A percentile compares a stretch with the other conserved stretches of the same genome.
Conservation (phyloP, 2,113 vertebrate genomes). For the Oryzias celebensis region DNA sequence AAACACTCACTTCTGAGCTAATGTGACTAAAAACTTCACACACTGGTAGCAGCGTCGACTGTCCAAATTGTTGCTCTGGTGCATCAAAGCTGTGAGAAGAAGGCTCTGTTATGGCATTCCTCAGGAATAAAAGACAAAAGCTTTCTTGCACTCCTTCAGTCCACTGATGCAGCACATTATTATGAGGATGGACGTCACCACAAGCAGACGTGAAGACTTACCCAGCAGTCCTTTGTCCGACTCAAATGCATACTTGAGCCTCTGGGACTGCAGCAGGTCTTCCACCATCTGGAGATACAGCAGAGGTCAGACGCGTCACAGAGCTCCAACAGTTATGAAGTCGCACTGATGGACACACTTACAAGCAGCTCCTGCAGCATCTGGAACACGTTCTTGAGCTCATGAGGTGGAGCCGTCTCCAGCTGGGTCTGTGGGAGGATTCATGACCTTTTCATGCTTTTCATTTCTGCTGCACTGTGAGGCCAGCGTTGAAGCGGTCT, state of each 20-base stretch:
- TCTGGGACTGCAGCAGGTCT: conserved; percentile 90
- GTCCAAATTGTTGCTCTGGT: conserved; percentile 97
- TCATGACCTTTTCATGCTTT: neutral
- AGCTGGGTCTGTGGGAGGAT: conserved; percentile 83
- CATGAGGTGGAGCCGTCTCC: conserved; percentile 94
- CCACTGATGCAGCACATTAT: neutral
- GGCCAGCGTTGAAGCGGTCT: neutral
- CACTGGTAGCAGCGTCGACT: conserved; percentile 99
- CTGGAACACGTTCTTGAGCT: conserved; percentile 95
- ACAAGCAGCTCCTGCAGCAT: conserved; percentile 95
- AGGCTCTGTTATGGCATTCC: neutral
- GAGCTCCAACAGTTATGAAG: neutral
- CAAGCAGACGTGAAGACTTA: conserved; percentile 56
- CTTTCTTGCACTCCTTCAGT: neutral
- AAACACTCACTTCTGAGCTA: conserved; percentile 95
- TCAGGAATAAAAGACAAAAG: neutral
- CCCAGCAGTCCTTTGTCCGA: conserved; percentile 96
- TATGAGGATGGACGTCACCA: neutral
- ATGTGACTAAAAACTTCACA: conserved; percentile 95
- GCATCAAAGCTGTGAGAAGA: conserved; percentile 88
- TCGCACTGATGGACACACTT: conserved; percentile 67
- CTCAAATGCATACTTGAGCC: conserved; percentile 96
- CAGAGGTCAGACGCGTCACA: neutral
- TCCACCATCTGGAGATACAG: conserved; percentile 84
- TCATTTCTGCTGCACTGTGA: too few relatives aligned